Evolutionary conservation across 1,140 invertebrate species (phyloP).

Genomic region (Calephelis nemesis): DNA sequence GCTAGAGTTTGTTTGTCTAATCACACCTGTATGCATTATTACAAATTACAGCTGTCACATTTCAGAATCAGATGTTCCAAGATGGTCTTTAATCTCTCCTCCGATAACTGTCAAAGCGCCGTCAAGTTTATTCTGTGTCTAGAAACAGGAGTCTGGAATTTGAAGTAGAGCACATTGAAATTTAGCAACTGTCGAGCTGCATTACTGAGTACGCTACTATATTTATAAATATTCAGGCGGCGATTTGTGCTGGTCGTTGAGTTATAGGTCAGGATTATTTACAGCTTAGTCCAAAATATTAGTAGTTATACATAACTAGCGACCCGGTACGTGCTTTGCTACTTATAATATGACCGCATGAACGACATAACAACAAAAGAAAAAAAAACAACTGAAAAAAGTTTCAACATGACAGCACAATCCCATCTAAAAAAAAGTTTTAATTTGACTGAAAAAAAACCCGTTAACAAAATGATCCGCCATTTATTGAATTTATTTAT

Average conservation of each 20-base stretch:
- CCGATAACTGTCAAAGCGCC: slow-evolving; percentile 17
- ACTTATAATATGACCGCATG: too few relatives aligned
- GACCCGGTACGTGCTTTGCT: too few relatives aligned
- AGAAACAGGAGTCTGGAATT: slow-evolving; percentile 62
- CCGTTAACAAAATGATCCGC: too few relatives aligned
- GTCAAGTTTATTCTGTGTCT: slow-evolving; percentile 49
- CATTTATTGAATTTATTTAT: too few relatives aligned
- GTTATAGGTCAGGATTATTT: slow-evolving; percentile 70
- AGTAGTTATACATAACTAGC: too few relatives aligned
- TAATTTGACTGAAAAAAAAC: too few relatives aligned
- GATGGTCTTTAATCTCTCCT: slow-evolving; percentile 21
- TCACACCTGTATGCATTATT: not conserved
- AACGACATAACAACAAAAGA: too few relatives aligned
- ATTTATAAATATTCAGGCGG: slow-evolving; percentile 73
- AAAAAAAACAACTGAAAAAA: too few relatives aligned
- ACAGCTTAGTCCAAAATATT: slow-evolving; percentile 52
- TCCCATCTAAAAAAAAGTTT: too few relatives aligned
- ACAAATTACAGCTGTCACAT: slow-evolving; percentile 21
- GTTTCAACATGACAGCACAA: too few relatives aligned
- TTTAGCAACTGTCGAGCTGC: slow-evolving; percentile 72
- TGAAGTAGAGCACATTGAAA: slow-evolving; percentile 74
- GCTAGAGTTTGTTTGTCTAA: too few relatives aligned
- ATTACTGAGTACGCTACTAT: slow-evolving; percentile 69
- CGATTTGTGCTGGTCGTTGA: slow-evolving; percentile 59
- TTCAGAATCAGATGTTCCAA: slow-evolving; percentile 1